Base-by-base conservation (phyloP, 2,113 vertebrate genomes). In the Pheucticus melanocephalus region DNA sequence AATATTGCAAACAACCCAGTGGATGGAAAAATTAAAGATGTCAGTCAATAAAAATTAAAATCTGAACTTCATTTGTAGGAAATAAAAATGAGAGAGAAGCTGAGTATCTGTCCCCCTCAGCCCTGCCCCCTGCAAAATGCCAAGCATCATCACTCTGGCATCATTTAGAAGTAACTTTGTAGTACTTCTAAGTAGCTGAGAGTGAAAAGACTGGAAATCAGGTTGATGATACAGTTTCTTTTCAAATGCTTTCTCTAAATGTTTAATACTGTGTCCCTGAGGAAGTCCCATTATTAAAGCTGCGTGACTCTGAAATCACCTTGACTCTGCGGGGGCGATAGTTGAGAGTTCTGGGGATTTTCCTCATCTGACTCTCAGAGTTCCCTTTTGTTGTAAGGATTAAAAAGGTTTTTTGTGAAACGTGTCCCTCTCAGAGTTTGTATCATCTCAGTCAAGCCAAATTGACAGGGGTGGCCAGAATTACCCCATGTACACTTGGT, bases 281-380 rank as follows among this genome's bases (percentile, higher is more conserved):
- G 92, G 95, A 94, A 90, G 94, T 89, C 40, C 37, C 35, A 2
- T 64, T 83, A 50, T 77, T 94, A 57, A 59, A 82, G 22, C 61
- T 63, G 63, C 17, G 9, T 95, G 91, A 88, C 90, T 96, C 14
- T 93, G 77, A 94, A 95, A 92, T 90, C 68, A 75, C 86, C 95
- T 94, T 86, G 75, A 56, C 66, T 96, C 50, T 53, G 81, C 28
- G 35, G 30, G 51, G 47, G 66, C 35, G 37, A 40, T 95, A 82
- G 79, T 89, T 70, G 68, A 92, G 87, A 84, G n/a, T 69, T 57
- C 35, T 92, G 80, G 86, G 47, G 42, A 64, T 90, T 87, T 96
- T 88, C 79, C 40, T 90, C 79, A 57, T 60, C 30, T 75, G 50
- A 35, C 48, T 81, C 19, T 57, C 53, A 15, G 7, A 82, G 40